Percentiles rank a stretch among this genome's conserved stretches.
phyloP scores from a whole-genome alignment of 2,888 invertebrate genomes.

The Synergus umbraculus region DNA sequence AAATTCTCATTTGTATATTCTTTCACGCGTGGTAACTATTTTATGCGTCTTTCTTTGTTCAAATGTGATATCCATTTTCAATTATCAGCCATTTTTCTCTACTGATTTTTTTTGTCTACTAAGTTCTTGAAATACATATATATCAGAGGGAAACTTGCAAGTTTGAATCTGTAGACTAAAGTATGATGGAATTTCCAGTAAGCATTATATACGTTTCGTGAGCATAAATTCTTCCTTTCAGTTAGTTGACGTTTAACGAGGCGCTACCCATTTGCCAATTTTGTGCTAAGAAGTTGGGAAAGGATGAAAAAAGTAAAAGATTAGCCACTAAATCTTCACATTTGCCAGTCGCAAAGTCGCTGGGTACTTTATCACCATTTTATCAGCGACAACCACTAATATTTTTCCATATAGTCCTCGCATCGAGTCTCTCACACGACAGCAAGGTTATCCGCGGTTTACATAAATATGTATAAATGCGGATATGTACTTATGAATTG shows the following conservation, averaged over 20 bases:
- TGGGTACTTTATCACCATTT: conserved; percentile 21
- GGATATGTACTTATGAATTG: neutral
- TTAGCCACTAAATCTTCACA: conserved; percentile 40
- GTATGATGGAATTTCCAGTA: conserved; percentile 32
- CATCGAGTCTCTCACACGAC: neutral
- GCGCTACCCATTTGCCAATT: conserved; percentile 36
- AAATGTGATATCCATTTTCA: neutral
- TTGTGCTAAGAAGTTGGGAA: conserved; percentile 25
- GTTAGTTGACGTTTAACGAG: conserved; percentile 34
- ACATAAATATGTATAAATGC: conserved; percentile 12
- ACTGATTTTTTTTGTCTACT: neutral
- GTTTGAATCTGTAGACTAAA: neutral
- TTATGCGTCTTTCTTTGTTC: conserved; percentile 12
- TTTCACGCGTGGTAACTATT: neutral
- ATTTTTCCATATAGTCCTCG: neutral
- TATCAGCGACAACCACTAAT: conserved; percentile 20
- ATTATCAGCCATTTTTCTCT: neutral
- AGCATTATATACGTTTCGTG: conserved; percentile 14
- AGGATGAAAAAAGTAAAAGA: conserved; percentile 4
- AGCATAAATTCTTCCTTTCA: conserved; percentile 27
- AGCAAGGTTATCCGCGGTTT: conserved; percentile 12
- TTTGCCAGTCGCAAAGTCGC: conserved; percentile 28
- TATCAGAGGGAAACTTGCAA: neutral
- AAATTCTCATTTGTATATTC: neutral
- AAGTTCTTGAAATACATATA: neutral